Percentiles rank a stretch among this genome's conserved stretches.
phyloP scores from a whole-genome alignment of 2,888 invertebrate genomes.

The Tetranychus truncatus region DNA sequence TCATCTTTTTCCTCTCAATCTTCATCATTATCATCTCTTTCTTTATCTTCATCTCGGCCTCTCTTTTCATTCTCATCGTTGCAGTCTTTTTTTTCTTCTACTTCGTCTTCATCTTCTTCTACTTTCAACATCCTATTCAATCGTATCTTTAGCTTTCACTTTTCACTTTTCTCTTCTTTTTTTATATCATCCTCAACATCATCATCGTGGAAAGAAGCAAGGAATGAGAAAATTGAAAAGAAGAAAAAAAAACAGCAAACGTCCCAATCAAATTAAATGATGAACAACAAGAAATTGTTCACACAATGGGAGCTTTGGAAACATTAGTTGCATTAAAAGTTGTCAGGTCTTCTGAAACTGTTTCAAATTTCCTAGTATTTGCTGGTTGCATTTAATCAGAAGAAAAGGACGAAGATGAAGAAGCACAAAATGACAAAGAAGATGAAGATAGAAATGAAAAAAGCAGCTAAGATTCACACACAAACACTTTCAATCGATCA shows the following conservation, averaged over 20 bases:
- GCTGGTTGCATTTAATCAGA: not conserved
- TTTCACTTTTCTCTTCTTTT: not conserved
- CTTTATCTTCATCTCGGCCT: not conserved
- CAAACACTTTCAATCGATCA: not conserved
- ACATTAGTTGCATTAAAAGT: conserved; percentile 1
- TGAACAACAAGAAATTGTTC: not conserved
- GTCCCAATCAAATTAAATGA: conserved; percentile 1
- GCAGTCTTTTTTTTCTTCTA: not conserved
- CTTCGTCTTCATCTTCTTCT: not conserved
- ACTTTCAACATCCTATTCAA: not conserved
- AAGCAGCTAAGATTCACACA: not conserved
- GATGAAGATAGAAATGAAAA: conserved; percentile 9
- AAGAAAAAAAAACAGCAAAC: not conserved
- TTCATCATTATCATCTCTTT: not conserved
- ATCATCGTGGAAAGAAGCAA: not conserved
- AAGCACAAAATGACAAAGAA: not conserved
- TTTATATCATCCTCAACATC: not conserved
- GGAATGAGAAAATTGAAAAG: not conserved
- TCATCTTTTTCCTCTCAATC: not conserved
- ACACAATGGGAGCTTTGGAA: not conserved
- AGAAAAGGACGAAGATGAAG: not conserved
- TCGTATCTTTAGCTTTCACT: not conserved
- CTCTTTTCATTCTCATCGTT: not conserved
- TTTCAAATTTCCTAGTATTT: not conserved
- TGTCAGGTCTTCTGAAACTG: not conserved